Percentiles rank a stretch among this genome's conserved stretches.
These are phyloP conservation scores for Chrysopilus asiliformis DNA, from an alignment of 2,888 invertebrate genomes.

Conservation along the genomic window DNA sequence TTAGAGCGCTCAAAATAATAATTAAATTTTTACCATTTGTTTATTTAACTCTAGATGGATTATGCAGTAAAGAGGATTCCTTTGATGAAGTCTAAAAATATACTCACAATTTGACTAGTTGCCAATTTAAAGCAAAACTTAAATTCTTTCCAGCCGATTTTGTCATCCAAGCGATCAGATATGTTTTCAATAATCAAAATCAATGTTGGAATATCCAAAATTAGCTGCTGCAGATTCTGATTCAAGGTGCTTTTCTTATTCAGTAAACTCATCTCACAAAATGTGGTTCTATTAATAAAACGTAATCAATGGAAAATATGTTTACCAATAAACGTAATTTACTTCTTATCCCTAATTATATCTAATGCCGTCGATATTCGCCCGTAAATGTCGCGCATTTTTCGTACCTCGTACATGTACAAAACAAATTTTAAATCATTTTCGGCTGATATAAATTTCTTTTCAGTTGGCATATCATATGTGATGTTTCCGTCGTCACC, in stretches of 20 bases:
- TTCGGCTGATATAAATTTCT: conserved; percentile 20
- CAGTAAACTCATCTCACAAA: conserved; percentile 44
- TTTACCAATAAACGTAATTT: neutral
- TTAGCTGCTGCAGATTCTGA: conserved; percentile 46
- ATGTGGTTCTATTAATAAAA: conserved; percentile 39
- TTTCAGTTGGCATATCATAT: conserved; percentile 21
- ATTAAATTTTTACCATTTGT: conserved; percentile 1
- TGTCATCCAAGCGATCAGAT: conserved; percentile 46
- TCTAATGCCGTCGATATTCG: conserved; percentile 27
- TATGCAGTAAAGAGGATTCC: neutral
- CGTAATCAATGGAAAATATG: neutral
- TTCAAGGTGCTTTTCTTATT: conserved; percentile 47
- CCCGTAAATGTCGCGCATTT: conserved; percentile 33
- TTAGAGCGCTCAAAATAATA: neutral
- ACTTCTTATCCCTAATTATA: conserved; percentile 30
- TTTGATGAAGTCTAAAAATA: neutral
- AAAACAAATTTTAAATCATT: conserved; percentile 31
- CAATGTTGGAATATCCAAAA: conserved; percentile 49
- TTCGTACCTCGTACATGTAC: conserved; percentile 31
- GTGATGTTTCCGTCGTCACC: too few relatives aligned
- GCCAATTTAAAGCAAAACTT: conserved; percentile 49
- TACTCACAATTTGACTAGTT: conserved; percentile 51
- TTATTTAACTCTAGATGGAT: too few relatives aligned
- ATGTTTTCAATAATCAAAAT: conserved; percentile 47
- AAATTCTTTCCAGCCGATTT: conserved; percentile 46